Conservation (phyloP, 2,888 invertebrate genomes). For the Cerastoderma edule region DNA sequence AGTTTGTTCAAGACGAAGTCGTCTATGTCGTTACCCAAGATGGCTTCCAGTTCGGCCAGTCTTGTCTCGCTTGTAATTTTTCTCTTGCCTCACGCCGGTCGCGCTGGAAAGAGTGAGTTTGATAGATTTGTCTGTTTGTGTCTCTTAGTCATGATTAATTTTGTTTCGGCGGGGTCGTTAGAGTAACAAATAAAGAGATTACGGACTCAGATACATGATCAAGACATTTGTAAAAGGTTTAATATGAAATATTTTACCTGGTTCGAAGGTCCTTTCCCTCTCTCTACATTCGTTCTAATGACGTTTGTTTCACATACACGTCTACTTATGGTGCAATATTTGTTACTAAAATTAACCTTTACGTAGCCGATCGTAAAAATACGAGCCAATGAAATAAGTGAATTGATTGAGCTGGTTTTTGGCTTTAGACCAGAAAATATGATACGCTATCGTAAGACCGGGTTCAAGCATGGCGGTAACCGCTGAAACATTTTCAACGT, state of each 20-base stretch:
- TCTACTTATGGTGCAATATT: conserved; percentile 73
- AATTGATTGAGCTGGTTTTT: neutral
- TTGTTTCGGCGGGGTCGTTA: no score
- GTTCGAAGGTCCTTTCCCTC: conserved; percentile 65
- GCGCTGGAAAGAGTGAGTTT: conserved; percentile 38
- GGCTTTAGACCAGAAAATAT: no score
- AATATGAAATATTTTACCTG: conserved; percentile 54
- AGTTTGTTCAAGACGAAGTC: conserved; percentile 2
- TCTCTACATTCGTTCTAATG: conserved; percentile 66
- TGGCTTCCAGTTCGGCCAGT: conserved; percentile 43
- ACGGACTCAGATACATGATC: neutral
- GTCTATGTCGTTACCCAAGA: conserved; percentile 48
- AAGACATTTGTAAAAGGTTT: neutral
- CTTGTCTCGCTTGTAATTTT: conserved; percentile 43
- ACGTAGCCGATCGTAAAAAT: conserved; percentile 29
- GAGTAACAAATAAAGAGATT: no score
- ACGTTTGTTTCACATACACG: conserved; percentile 53
- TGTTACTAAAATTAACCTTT: conserved; percentile 60
- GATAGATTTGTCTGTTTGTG: neutral
- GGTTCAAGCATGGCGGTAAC: neutral
- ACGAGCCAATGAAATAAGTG: conserved; percentile 24
- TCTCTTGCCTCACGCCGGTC: conserved; percentile 45
- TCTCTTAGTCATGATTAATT: no score
- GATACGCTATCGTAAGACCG: no score
- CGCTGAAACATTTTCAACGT: neutral